Evolutionary conservation across 37 sponge, comb jelly and placozoan species (phyloP).

Genomic region (Mnemiopsis leidyi): DNA sequence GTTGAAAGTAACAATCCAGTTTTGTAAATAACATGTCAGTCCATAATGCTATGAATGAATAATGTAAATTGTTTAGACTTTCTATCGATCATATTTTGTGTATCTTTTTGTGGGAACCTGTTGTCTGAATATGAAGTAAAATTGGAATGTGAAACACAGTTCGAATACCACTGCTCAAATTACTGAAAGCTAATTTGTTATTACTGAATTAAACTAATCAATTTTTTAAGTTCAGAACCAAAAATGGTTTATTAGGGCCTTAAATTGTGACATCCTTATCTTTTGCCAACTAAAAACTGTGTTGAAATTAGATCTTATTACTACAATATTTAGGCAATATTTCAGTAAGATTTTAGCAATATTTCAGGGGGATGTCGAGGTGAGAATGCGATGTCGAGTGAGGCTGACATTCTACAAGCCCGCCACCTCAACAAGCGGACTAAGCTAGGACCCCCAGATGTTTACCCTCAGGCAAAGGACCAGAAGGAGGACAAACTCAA

Average conservation of each 20-base stretch:
- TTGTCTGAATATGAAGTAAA: background rate
- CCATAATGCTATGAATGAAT: background rate
- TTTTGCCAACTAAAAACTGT: too few relatives aligned
- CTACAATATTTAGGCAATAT: too few relatives aligned
- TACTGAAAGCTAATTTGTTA: background rate
- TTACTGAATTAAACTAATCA: too few relatives aligned
- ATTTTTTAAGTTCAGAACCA: too few relatives aligned
- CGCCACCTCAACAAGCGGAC: constrained; percentile 6
- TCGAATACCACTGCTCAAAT: background rate
- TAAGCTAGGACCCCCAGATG: constrained; percentile 54
- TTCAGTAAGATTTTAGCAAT: too few relatives aligned
- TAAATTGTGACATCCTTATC: too few relatives aligned
- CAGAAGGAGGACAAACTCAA: constrained; percentile 64
- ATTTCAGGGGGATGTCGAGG: background rate
- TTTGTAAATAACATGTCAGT: background rate
- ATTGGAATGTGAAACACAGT: too few relatives aligned
- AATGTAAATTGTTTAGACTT: background rate
- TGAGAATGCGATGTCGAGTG: background rate
- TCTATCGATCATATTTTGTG: background rate
- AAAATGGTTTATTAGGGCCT: too few relatives aligned
- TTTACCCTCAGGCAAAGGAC: constrained; percentile 50
- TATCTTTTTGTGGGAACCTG: background rate
- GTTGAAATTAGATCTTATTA: too few relatives aligned
- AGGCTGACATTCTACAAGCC: constrained; percentile 18
- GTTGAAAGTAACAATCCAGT: background rate